Evolutionary conservation across 2,797 vertebrate genomes (phyloP), one percentile per base, ranked within the genome.

Genomic region (Semaprochilodus insignis): DNA sequence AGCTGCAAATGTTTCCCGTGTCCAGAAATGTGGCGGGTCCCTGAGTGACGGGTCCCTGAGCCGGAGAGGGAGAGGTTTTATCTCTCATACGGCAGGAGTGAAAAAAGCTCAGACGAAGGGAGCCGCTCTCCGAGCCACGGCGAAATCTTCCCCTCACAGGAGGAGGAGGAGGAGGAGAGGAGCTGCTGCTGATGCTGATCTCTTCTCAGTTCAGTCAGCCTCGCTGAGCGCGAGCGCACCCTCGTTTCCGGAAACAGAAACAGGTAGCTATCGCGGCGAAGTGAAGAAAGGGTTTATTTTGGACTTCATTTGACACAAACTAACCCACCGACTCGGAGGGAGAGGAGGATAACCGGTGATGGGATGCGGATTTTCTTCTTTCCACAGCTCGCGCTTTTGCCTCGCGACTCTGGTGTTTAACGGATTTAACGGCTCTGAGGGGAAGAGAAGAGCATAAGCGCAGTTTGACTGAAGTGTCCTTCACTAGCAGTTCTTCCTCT

Each of bases 281-380:
- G 83, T 77, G 23, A 65, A n/a, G 36, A 31, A 44, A 76, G 70
- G 36, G 48, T 81, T 69, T 31, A 31, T n/a, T 65, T 17, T 78
- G 77, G 75, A 82, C 81, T 80, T 69, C 65, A 67, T 79, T 74
- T 51, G 66, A 65, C 44, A 48, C 44, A 48, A 48, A 48, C 44
- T 48, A 48, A 48, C 44, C 44, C 44, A 48, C 44, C 8, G 44
- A 10, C 5, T 3, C 40, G 5, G 44, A 48, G 44, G 10, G 44
- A 48, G 44, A 48, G 44, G 44, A 48, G 83, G 80, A 84, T 81
- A 80, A 77, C 60, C n/a, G 80, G 67, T 74, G 59, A 86, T 85
- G 78, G 86, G 86, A 91, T 91, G 91, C 89, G 88, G 88, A 85
- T 89, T 78, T 79, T 63, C 59, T 79, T 63, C 59, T 78, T 65